Percentiles rank a stretch among this genome's conserved stretches.
Conservation (phyloP, 2,797 vertebrate genomes). For the Aotus griseimembra region DNA sequence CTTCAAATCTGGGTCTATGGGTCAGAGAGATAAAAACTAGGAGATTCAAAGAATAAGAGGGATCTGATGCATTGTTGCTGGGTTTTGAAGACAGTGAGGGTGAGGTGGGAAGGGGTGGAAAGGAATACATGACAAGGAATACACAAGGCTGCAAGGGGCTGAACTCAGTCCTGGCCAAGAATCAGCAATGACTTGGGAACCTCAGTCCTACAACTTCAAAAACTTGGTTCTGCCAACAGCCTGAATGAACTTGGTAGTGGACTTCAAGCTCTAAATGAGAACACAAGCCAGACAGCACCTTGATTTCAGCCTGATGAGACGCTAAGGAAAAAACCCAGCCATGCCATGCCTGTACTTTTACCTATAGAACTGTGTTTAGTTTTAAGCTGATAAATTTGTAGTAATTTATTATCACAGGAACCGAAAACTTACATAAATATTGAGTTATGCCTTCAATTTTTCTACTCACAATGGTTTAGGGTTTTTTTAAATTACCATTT, state of each 20-base stretch:
- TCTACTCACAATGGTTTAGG: not conserved
- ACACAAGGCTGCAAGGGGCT: accelerated
- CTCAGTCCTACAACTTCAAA: not conserved
- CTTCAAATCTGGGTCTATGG: not conserved
- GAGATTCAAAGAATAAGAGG: not conserved
- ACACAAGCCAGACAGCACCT: not conserved
- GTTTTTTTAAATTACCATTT: not conserved
- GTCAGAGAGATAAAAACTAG: not conserved
- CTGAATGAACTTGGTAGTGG: not conserved
- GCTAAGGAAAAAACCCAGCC: not conserved
- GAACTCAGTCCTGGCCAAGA: not conserved
- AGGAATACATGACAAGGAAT: not conserved
- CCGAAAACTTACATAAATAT: not conserved
- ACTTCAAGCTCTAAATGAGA: not conserved
- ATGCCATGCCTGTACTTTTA: not conserved
- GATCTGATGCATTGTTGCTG: not conserved
- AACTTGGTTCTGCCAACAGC: not conserved
- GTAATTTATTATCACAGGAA: not conserved
- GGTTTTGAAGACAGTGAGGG: not conserved
- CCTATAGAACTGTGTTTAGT: not conserved
- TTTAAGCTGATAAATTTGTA: not conserved
- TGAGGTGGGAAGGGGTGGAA: not conserved
- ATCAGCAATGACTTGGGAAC: not conserved
- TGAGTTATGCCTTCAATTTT: not conserved
- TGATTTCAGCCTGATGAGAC: not conserved